Evolutionary conservation across 2,888 invertebrate genomes (phyloP), one percentile per base, ranked within the genome.

Genomic region (Tuberolachnus salignus): DNA sequence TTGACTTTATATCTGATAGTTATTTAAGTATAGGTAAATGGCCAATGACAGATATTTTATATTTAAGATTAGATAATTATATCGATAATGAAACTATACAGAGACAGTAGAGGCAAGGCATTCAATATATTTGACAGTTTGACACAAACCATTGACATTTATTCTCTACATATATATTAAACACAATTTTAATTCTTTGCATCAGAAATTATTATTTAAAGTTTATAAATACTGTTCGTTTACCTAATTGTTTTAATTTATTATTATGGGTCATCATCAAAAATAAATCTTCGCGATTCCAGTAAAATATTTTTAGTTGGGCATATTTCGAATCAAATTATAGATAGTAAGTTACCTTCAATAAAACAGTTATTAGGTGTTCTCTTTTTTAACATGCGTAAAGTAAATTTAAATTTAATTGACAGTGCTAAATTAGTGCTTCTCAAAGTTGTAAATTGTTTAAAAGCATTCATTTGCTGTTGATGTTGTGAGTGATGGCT

Each of bases 301-400:
- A 53, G 53, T 53, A 53, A 53, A 53, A 53, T 53, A 53, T 53
- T 53, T 53, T 53, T 53, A 6, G n/a, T 53, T 53, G 53, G 53
- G 19, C 16, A 19, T 53, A 11, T 53, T 53, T 53, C 53, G 3
- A 53, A 53, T 53, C 53, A n/a, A 53, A 59, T 44, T 44, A 44
- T 44, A 44, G 44, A 10, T 44, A n/a, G n/a, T n/a, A n/a, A n/a
- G n/a, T n/a, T n/a, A n/a, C n/a, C n/a, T n/a, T n/a, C n/a, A n/a
- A n/a, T 44, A 44, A 44, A 44, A 10, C 44, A 44, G 10, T 9
- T 14, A 4, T 23, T 59, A 23, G 11, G 59, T 26, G 59, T 59
- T 59, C 26, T n/a, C n/a, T n/a, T n/a, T n/a, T n/a, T 13, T 26
- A 59, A 59, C 16, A 59, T 59, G 26, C 59, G 59, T 14, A 26